phyloP scores from a whole-genome alignment of 2,888 invertebrate species.

The Lithophane leautieri region DNA sequence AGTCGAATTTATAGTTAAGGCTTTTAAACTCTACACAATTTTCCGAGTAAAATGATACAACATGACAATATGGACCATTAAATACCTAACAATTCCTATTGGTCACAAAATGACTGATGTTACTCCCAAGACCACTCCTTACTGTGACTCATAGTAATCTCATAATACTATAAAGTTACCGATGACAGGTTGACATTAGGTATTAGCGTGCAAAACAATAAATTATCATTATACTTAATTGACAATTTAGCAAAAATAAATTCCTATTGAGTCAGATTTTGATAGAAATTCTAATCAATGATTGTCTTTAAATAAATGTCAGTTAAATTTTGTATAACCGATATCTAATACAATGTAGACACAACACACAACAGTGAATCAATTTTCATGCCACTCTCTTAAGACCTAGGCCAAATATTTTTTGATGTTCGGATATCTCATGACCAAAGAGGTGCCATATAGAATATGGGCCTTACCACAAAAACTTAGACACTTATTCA shows the following conservation, averaged over 20 bases:
- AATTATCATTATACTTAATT: constrained; percentile 64
- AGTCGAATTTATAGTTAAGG: constrained; percentile 13
- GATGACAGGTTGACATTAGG: constrained; percentile 60
- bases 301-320: constrained; percentile 14
- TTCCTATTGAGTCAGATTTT: constrained; percentile 33
- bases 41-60: constrained; percentile 35
- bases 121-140: constrained; percentile 63
- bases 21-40: constrained; percentile 16
- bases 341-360: no score
- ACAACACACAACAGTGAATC: no score
- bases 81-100: constrained; percentile 67
- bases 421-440: no score
- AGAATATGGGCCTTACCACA: no score
- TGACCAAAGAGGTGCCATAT: no score
- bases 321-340: constrained; percentile 10
- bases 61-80: constrained; percentile 55
- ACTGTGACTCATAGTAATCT: constrained; percentile 63
- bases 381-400: no score
- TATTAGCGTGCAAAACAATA: constrained; percentile 58
- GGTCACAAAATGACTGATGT: constrained; percentile 49
- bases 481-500: no score
- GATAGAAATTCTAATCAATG: constrained; percentile 10
- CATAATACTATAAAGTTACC: constrained; percentile 58
- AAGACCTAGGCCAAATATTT: no score
- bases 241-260: constrained; percentile 59